Evolutionary conservation across 1,140 invertebrate genomes (phyloP), one percentile per base, ranked within the genome.

Genomic region (Cyclargus thomasi): DNA sequence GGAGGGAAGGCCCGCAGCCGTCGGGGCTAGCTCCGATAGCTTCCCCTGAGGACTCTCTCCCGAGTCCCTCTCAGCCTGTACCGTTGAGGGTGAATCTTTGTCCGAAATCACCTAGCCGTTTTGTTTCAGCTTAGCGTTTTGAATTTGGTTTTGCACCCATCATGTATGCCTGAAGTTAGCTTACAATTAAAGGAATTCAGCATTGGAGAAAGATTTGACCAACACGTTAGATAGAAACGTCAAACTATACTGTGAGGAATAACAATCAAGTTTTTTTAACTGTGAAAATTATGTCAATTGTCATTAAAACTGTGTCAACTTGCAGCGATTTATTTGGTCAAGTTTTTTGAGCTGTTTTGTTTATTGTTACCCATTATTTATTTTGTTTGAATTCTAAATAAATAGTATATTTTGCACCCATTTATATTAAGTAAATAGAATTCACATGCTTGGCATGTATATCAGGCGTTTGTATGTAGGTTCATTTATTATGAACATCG

Each of bases 101-200:
- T 88, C 88, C 85, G 87, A 86, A 59, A 85, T 83, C 81, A 88
- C 87, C 87, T 84, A 81, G 74, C 86, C 88, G 85, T 85, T 88
- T 88, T 83, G 69, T 80, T 84, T 87, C 81, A 83, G 84, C 83
- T 77, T 82, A 81, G 78, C 79, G 75, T 79, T 81, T 78, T 79
- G 77, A 70, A 71, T 83, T 83, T 66, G 69, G 74, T 83, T 83
- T 70, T 74, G 80, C 83, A 83, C 85, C 73, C 67, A 80, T 74
- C 74, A 79, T 65, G 64, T 65, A 59, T 65, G 64, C 29, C 53
- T 22, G 53, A 64, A 55, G 53, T 65, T 57, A 57, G 53, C 55
- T 59, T 65, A 65, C 29, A 29, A 35, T 65, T 64, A 86, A 88
- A 88, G 86, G 86, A 89, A 89, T 89, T 89, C 86, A 89, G 86